Percentiles rank a stretch among this genome's conserved stretches.
phyloP scores from a whole-genome alignment of 2,797 vertebrate genomes.

The Lepus townsendii region DNA sequence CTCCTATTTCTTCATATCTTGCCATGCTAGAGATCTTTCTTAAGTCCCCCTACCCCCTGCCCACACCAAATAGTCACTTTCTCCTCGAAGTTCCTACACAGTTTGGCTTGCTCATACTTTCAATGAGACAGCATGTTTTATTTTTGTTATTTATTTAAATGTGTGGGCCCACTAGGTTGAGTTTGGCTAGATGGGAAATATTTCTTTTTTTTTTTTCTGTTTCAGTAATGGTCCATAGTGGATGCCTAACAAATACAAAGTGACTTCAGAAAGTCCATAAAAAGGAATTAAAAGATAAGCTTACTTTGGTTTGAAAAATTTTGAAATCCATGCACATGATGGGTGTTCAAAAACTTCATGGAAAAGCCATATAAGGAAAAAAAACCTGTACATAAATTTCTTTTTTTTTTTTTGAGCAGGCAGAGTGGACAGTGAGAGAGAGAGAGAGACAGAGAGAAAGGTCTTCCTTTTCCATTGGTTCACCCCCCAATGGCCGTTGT shows the following conservation, averaged over 20 bases:
- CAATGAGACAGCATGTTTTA: neutral
- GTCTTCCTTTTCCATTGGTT: too few relatives aligned
- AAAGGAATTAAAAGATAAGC: too few relatives aligned
- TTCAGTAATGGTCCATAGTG: neutral
- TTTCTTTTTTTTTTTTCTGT: neutral
- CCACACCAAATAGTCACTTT: neutral
- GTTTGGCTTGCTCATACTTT: neutral
- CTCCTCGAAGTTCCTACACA: neutral
- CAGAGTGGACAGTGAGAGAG: too few relatives aligned
- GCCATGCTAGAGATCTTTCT: neutral
- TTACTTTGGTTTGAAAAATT: too few relatives aligned
- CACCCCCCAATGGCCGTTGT: too few relatives aligned
- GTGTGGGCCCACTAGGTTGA: neutral
- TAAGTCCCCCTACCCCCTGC: neutral
- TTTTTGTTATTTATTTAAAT: constrained; percentile 24
- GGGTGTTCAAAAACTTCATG: too few relatives aligned
- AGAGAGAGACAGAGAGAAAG: too few relatives aligned
- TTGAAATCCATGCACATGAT: too few relatives aligned
- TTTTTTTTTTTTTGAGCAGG: too few relatives aligned
- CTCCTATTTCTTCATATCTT: neutral
- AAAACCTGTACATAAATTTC: too few relatives aligned
- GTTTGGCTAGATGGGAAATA: neutral
- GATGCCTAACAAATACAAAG: neutral
- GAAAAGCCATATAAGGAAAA: too few relatives aligned
- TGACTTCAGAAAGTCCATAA: too few relatives aligned